Conservation (phyloP, 2,113 vertebrate species). For the Epinephelus moara region DNA sequence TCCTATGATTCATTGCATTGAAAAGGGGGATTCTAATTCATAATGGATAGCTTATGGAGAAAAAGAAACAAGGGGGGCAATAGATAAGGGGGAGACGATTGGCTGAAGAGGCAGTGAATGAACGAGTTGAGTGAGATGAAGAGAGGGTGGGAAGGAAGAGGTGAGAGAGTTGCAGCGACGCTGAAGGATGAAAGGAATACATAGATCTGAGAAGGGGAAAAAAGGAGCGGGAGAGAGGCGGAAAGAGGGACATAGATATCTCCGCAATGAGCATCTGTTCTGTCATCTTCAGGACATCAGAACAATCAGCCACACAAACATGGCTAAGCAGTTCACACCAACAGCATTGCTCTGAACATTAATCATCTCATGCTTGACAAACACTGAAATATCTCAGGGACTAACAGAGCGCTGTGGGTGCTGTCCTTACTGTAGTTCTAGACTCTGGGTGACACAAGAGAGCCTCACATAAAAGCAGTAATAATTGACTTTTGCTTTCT, state of each 20-base stretch:
- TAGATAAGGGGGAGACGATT: not conserved
- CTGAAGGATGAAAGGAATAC: constrained; percentile 44
- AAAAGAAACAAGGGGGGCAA: constrained; percentile 12
- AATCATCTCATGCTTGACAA: constrained; percentile 47
- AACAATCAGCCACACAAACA: constrained; percentile 60
- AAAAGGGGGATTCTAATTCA: constrained; percentile 54
- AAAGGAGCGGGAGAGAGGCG: not conserved
- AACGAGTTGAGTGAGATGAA: constrained; percentile 29
- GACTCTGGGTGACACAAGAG: constrained; percentile 7
- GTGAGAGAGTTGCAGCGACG: constrained; percentile 24
- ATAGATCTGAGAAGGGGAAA: constrained; percentile 32
- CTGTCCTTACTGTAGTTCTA: not conserved
- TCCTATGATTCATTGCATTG: constrained; percentile 49
- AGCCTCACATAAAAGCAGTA: constrained; percentile 20
- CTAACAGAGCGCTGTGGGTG: constrained; percentile 23
- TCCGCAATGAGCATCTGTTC: constrained; percentile 58
- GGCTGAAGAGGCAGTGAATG: constrained; percentile 27
- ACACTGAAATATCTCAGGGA: constrained; percentile 36
- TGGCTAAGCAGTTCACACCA: constrained; percentile 46
- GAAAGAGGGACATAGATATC: constrained; percentile 25
- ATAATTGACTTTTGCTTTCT: not conserved
- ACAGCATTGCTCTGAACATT: constrained; percentile 41
- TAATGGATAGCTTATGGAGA: constrained; percentile 35
- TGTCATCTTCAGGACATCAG: constrained; percentile 60
- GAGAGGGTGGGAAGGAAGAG: constrained; percentile 7